phyloP scores from a whole-genome alignment of 2,113 vertebrate species.

The Atlantisia rogersi region DNA sequence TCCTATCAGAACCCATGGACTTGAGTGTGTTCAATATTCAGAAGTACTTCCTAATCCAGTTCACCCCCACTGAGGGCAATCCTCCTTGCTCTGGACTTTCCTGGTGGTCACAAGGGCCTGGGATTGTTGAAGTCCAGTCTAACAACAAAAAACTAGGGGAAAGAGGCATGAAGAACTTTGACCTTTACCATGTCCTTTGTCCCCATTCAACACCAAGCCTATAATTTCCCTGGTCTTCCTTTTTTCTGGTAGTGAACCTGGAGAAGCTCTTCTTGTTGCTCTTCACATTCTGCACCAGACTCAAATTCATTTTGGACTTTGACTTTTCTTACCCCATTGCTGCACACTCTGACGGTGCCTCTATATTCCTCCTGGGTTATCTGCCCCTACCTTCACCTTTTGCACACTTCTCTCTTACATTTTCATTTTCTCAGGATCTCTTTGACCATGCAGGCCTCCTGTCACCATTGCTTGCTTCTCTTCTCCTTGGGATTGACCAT shows the following conservation, averaged over 20 bases:
- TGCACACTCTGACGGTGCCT: neutral
- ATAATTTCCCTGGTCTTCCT: neutral
- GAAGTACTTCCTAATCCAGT: neutral
- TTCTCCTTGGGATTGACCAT: neutral
- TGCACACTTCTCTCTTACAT: neutral
- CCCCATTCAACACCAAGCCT: neutral
- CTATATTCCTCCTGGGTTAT: neutral
- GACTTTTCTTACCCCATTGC: neutral
- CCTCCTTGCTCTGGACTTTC: neutral
- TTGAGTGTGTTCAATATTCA: neutral
- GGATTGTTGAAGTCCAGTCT: neutral
- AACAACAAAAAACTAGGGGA: neutral
- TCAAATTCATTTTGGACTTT: neutral
- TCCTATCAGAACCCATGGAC: neutral
- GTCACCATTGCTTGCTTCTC: neutral
- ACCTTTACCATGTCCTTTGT: neutral
- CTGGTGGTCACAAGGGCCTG: neutral
- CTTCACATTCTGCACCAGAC: neutral
- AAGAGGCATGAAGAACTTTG: neutral
- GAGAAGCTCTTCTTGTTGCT: neutral
- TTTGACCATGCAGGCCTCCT: neutral
- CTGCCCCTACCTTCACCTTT: neutral
- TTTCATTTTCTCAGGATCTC: neutral
- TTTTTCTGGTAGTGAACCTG: neutral
- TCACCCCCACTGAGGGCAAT: fast-evolving